These are phyloP conservation scores for Mesocricetus auratus DNA, from an alignment of 2,113 vertebrate species.

Conservation along the genomic window DNA sequence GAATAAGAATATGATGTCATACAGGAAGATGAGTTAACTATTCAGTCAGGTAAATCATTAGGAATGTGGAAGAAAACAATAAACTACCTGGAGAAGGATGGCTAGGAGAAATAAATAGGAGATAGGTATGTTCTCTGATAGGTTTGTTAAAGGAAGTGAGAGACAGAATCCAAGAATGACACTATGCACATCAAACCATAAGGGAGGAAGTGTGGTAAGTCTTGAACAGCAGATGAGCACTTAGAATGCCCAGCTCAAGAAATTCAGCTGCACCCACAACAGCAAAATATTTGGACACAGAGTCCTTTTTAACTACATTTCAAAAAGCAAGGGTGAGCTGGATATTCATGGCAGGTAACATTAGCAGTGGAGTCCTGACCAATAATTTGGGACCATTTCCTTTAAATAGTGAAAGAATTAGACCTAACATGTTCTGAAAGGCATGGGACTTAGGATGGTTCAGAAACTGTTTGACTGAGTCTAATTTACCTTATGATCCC, in stretches of 20 bases:
- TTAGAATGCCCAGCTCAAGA: not conserved
- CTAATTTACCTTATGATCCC: too few relatives aligned
- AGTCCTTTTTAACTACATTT: slow-evolving; percentile 93
- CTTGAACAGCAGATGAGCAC: not conserved
- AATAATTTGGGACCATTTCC: slow-evolving; percentile 93
- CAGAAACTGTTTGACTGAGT: slow-evolving; percentile 80
- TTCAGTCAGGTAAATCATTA: slow-evolving; percentile 94
- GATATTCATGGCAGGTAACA: slow-evolving; percentile 92
- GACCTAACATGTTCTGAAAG: slow-evolving; percentile 88
- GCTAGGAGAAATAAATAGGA: slow-evolving; percentile 96
- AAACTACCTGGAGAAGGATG: slow-evolving; percentile 94
- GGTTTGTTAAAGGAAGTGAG: slow-evolving; percentile 91
- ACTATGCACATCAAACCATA: not conserved
- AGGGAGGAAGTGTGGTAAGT: not conserved
- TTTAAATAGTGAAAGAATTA: slow-evolving; percentile 95
- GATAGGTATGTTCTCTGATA: slow-evolving; percentile 95
- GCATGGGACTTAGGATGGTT: slow-evolving; percentile 88
- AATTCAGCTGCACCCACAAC: not conserved
- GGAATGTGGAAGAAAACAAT: slow-evolving; percentile 88
- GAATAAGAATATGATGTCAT: slow-evolving; percentile 95
- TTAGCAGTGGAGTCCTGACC: slow-evolving; percentile 92
- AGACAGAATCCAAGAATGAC: not conserved
- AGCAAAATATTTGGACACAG: slow-evolving; percentile 69
- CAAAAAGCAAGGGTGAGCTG: slow-evolving; percentile 95
- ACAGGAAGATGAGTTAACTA: slow-evolving; percentile 95